These are phyloP conservation scores for Loriculus beryllinus DNA, from an alignment of 2,797 vertebrate genomes.

Conservation along the genomic window DNA sequence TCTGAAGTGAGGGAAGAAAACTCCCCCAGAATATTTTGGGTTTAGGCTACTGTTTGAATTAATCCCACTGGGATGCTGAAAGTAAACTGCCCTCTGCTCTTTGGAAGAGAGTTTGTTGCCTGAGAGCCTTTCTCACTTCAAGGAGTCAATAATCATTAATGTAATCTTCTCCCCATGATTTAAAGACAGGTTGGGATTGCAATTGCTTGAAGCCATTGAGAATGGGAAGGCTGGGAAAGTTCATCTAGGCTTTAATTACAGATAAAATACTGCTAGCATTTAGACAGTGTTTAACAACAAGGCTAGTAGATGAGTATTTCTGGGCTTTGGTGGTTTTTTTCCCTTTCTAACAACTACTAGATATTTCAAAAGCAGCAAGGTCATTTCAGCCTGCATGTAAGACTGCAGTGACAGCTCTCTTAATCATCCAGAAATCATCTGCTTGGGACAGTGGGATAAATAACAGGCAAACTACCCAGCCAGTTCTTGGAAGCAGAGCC, in stretches of 20 bases:
- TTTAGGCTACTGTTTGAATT: background rate
- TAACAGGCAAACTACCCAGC: conserved; percentile 15
- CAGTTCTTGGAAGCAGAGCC: conserved; percentile 42
- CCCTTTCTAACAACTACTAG: background rate
- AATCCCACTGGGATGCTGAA: background rate
- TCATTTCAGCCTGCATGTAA: background rate
- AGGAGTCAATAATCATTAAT: background rate
- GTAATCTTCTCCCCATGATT: background rate
- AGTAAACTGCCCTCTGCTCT: background rate
- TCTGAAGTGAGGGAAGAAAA: background rate
- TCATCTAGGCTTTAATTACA: background rate
- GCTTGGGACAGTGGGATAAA: conserved; percentile 30
- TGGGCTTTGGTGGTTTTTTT: background rate
- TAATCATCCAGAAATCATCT: conserved; percentile 43
- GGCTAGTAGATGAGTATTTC: background rate
- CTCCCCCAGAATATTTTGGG: background rate
- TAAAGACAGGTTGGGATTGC: background rate
- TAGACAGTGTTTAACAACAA: background rate
- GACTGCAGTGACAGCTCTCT: background rate
- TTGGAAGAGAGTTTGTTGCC: background rate
- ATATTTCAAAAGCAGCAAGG: background rate
- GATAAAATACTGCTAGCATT: background rate
- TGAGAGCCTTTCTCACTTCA: background rate
- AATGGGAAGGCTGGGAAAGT: background rate
- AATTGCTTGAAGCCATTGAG: background rate